Conservation (phyloP, 2,888 invertebrate genomes). For the Cheilosia vulpina region DNA sequence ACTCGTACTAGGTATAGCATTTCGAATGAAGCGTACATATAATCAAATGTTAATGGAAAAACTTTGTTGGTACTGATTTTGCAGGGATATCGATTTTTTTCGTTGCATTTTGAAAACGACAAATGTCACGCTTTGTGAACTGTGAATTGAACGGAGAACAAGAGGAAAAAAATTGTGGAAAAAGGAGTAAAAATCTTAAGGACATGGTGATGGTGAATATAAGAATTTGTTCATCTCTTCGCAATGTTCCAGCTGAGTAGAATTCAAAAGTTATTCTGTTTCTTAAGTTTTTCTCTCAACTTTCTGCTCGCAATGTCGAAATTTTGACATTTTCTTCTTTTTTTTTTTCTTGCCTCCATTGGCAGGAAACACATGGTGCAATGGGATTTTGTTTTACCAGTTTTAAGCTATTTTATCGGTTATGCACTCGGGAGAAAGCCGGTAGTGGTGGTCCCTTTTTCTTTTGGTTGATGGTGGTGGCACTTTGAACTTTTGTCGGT, state of each 20-base stretch:
- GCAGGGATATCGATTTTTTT: constrained; percentile 47
- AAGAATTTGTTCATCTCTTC: constrained; percentile 42
- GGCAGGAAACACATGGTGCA: constrained; percentile 68
- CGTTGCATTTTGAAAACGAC: constrained; percentile 54
- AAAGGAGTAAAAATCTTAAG: constrained; percentile 24
- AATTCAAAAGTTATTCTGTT: constrained; percentile 71
- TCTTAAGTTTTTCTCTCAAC: constrained; percentile 61
- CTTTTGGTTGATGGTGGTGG: constrained; percentile 5
- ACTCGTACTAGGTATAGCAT: constrained; percentile 5
- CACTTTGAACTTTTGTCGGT: constrained; percentile 46
- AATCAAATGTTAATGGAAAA: constrained; percentile 75
- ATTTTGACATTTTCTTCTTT: constrained; percentile 48
- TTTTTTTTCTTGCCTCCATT: not conserved
- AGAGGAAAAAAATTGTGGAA: constrained; percentile 29
- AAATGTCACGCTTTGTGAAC: constrained; percentile 75
- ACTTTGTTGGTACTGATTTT: constrained; percentile 58
- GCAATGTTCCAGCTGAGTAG: constrained; percentile 73
- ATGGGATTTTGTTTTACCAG: constrained; percentile 56
- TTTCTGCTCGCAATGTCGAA: constrained; percentile 58
- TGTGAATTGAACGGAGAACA: constrained; percentile 68
- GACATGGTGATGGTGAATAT: constrained; percentile 45
- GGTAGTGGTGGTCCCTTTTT: not conserved
- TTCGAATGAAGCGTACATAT: constrained; percentile 68
- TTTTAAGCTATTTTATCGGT: constrained; percentile 51
- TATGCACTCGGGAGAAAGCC: constrained; percentile 47